Evolutionary conservation across 2,888 invertebrate genomes (phyloP).

Genomic region (Drosophila engyochracea): DNA sequence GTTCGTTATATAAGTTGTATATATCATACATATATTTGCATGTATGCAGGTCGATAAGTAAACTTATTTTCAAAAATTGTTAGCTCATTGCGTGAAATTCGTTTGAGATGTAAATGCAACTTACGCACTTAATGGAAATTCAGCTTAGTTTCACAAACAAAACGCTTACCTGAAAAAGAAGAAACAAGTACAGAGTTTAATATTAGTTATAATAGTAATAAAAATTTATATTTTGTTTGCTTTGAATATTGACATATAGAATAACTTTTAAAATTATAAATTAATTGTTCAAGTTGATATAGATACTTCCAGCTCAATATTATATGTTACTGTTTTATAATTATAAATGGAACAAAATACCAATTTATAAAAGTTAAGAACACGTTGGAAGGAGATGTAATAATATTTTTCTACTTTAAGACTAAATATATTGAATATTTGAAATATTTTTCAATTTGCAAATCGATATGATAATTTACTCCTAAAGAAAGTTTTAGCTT

Average conservation of each 20-base stretch:
- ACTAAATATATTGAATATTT: background rate
- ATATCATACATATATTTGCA: slow-evolving; percentile 9
- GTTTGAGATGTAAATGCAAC: slow-evolving; percentile 36
- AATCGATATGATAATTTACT: background rate
- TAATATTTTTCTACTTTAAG: background rate
- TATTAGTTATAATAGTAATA: background rate
- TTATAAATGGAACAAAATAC: background rate
- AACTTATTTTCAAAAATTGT: slow-evolving; percentile 25
- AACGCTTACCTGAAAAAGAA: slow-evolving; percentile 67
- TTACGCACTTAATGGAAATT: slow-evolving; percentile 49
- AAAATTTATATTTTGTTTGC: background rate
- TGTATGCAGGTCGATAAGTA: slow-evolving; percentile 17
- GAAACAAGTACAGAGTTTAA: background rate
- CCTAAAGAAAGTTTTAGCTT: background rate
- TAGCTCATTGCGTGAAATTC: slow-evolving; percentile 6
- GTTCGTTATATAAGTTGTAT: slow-evolving; percentile 20
- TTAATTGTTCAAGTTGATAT: background rate
- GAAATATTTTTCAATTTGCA: background rate
- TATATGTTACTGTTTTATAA: background rate
- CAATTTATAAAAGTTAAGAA: background rate
- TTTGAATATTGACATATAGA: background rate
- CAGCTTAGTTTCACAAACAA: slow-evolving; percentile 19
- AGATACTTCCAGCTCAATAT: background rate
- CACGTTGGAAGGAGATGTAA: background rate
- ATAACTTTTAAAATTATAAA: background rate